A percentile compares a stretch with the other conserved stretches of the same genome.
These are phyloP conservation scores for Hanleya hanleyi DNA, from an alignment of 2,888 invertebrate species.

Conservation along the genomic window DNA sequence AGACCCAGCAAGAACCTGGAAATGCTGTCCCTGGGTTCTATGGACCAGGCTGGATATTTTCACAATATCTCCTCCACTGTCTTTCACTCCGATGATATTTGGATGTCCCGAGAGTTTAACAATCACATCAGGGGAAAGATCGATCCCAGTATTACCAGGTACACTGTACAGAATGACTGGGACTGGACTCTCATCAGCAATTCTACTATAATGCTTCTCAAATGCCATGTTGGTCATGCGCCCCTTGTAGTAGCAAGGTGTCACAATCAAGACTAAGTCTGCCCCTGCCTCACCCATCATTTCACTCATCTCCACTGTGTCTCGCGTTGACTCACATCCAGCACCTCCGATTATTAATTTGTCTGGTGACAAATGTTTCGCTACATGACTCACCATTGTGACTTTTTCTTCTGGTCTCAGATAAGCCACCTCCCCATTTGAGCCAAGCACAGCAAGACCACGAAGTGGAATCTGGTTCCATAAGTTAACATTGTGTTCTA, in stretches of 20 bases:
- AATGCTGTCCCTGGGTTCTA: conserved; percentile 73
- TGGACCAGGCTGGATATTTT: conserved; percentile 75
- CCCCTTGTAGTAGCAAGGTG: conserved; percentile 77
- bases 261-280: conserved; percentile 76
- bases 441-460: conserved; percentile 78
- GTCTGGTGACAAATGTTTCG: conserved; percentile 63
- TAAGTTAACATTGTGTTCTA: conserved; percentile 73
- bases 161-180: conserved; percentile 78
- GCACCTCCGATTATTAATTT: conserved; percentile 76
- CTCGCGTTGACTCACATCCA: conserved; percentile 76
- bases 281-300: conserved; percentile 76
- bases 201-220: conserved; percentile 70
- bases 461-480: conserved; percentile 76
- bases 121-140: conserved; percentile 74
- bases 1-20: conserved; percentile 77
- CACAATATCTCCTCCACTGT: conserved; percentile 77
- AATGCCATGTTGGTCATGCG: conserved; percentile 74
- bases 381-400: conserved; percentile 73
- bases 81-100: conserved; percentile 78
- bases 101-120: conserved; percentile 75
- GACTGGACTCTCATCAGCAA: conserved; percentile 76
- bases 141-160: conserved; percentile 77
- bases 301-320: conserved; percentile 75
- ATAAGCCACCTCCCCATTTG: conserved; percentile 77
- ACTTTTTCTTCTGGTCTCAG: conserved; percentile 75